These are phyloP conservation scores for Procavia capensis DNA, from an alignment of 2,113 vertebrate species.

Conservation along the genomic window DNA sequence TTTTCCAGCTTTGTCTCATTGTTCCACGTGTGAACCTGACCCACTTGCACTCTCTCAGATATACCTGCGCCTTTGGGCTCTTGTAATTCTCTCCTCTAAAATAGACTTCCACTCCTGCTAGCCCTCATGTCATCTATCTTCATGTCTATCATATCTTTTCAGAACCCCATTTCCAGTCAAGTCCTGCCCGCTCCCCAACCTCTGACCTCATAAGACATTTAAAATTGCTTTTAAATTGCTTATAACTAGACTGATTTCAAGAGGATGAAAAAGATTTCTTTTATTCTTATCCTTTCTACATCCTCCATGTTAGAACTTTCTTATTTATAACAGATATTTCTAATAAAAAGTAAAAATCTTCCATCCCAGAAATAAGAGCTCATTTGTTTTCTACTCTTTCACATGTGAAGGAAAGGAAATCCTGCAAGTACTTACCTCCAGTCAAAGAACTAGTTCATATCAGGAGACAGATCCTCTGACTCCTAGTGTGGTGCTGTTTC, in stretches of 20 bases:
- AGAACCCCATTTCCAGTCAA: neutral
- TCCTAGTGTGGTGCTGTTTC: neutral
- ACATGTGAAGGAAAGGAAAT: constrained; percentile 10
- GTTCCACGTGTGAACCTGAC: neutral
- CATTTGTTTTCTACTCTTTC: constrained; percentile 5
- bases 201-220: neutral
- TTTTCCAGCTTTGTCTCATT: neutral
- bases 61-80: neutral
- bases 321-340: constrained; percentile 31
- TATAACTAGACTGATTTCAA: constrained; percentile 33
- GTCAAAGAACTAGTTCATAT: constrained; percentile 4
- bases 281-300: neutral
- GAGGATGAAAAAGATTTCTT: constrained; percentile 34
- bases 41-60: neutral
- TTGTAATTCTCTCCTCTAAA: neutral
- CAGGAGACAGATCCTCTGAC: neutral
- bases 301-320: constrained; percentile 11
- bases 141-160: neutral
- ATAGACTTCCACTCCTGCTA: neutral
- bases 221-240: constrained; percentile 9
- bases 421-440: neutral
- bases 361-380: constrained; percentile 31
- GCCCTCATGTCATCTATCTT: neutral
- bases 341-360: constrained; percentile 7
- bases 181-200: neutral